Evolutionary conservation across 1,140 invertebrate species (phyloP).

Genomic region (Zaprionus tsacasi): DNA sequence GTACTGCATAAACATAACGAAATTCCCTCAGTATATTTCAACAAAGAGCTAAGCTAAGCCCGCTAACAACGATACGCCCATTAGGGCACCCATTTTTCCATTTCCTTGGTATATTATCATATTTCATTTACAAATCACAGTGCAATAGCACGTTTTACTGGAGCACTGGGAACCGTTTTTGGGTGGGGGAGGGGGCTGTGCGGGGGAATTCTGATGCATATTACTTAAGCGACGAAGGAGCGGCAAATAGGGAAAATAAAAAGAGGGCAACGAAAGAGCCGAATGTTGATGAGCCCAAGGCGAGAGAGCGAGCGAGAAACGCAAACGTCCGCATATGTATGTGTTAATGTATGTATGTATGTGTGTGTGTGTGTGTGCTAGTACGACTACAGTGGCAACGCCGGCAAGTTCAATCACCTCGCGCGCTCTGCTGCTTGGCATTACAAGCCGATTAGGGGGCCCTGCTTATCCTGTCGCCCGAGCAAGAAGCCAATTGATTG

Average conservation of each 20-base stretch:
- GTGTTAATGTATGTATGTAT: neutral
- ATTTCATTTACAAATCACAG: conserved; percentile 13
- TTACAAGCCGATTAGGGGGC: conserved; percentile 38
- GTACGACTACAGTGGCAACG: conserved; percentile 32
- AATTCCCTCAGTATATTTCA: neutral
- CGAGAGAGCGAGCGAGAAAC: conserved; percentile 6
- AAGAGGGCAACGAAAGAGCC: conserved; percentile 9
- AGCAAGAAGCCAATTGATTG: conserved; percentile 40
- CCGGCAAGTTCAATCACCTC: conserved; percentile 50
- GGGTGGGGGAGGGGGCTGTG: neutral
- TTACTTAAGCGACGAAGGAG: conserved; percentile 39
- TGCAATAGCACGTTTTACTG: neutral
- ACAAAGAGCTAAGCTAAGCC: neutral
- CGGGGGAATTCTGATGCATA: conserved; percentile 24
- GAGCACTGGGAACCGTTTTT: neutral
- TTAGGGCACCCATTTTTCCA: neutral
- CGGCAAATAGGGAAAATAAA: neutral
- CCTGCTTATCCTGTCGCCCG: conserved; percentile 45
- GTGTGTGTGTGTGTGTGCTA: neutral
- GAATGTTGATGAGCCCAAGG: conserved; percentile 17
- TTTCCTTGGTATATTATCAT: conserved; percentile 1
- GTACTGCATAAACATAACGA: neutral
- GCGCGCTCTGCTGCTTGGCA: conserved; percentile 23
- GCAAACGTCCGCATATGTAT: conserved; percentile 5
- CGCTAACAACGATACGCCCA: conserved; percentile 4